Evolutionary conservation across 1,140 invertebrate genomes (phyloP).

Genomic region (Drosophila jambulina): DNA sequence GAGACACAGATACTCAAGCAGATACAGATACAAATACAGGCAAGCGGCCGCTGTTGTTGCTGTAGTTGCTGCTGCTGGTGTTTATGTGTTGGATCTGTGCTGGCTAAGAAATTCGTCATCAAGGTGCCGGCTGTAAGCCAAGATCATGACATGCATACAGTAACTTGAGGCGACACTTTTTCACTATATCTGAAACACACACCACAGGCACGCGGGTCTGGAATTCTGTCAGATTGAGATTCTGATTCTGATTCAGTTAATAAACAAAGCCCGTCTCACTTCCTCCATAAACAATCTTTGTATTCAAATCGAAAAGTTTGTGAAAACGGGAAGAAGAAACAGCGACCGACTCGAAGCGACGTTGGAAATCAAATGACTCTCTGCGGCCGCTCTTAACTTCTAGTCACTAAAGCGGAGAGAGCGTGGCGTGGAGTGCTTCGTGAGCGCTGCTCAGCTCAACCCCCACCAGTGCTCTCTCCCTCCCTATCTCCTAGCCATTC

Average conservation of each 20-base stretch:
- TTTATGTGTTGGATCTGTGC: conserved; percentile 37
- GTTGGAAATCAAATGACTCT: conserved; percentile 44
- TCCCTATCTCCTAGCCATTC: neutral
- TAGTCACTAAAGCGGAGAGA: conserved; percentile 58
- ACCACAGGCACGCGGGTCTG: neutral
- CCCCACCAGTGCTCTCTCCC: conserved; percentile 18
- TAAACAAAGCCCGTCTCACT: conserved; percentile 30
- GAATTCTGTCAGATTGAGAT: neutral
- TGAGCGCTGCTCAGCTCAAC: conserved; percentile 44
- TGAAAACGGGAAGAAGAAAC: conserved; percentile 9
- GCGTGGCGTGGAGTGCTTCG: conserved; percentile 11
- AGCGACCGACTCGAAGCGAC: conserved; percentile 36
- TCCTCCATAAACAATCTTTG: conserved; percentile 28
- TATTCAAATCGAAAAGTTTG: conserved; percentile 23
- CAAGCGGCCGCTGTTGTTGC: conserved; percentile 13
- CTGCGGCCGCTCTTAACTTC: conserved; percentile 61
- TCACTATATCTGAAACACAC: conserved; percentile 5
- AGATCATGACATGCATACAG: conserved; percentile 74
- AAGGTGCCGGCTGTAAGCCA: conserved; percentile 72
- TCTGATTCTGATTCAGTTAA: conserved; percentile 10
- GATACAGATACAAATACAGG: conserved; percentile 24
- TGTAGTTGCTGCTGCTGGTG: conserved; percentile 9
- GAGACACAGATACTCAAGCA: conserved; percentile 27
- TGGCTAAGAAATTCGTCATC: conserved; percentile 69
- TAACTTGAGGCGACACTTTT: conserved; percentile 37